phyloP scores from a whole-genome alignment of 2,888 invertebrate genomes.

The Phyto melanocephala region DNA sequence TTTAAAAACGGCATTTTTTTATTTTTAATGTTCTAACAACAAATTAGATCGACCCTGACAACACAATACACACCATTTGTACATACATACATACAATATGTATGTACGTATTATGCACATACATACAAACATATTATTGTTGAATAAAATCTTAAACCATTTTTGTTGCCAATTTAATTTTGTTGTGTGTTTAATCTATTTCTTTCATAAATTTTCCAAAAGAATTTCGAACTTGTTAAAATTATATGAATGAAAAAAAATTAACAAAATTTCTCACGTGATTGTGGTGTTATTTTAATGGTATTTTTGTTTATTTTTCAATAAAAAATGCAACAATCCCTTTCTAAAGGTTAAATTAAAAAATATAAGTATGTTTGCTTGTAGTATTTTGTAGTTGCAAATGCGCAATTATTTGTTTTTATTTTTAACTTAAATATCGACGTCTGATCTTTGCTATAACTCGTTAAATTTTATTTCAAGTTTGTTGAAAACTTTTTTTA shows the following conservation, averaged over 20 bases:
- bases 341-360: background rate
- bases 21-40: background rate
- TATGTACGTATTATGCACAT: too few relatives aligned
- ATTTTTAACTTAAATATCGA: background rate
- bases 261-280: slow-evolving; percentile 1
- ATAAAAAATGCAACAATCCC: background rate
- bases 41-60: background rate
- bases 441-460: background rate
- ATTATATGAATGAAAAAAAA: background rate
- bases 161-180: slow-evolving; percentile 23
- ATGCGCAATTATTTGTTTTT: background rate
- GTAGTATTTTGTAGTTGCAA: background rate
- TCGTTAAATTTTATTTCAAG: too few relatives aligned
- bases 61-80: background rate
- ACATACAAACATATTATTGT: too few relatives aligned
- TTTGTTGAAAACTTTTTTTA: too few relatives aligned
- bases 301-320: background rate
- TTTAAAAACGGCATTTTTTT: slow-evolving; percentile 1
- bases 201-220: background rate
- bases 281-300: background rate
- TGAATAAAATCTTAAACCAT: slow-evolving; percentile 1
- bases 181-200: background rate
- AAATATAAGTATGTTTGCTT: background rate
- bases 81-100: too few relatives aligned
- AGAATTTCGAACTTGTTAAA: background rate